Evolutionary conservation across 2,113 vertebrate genomes (phyloP).

Genomic region (Actinemys pallida): DNA sequence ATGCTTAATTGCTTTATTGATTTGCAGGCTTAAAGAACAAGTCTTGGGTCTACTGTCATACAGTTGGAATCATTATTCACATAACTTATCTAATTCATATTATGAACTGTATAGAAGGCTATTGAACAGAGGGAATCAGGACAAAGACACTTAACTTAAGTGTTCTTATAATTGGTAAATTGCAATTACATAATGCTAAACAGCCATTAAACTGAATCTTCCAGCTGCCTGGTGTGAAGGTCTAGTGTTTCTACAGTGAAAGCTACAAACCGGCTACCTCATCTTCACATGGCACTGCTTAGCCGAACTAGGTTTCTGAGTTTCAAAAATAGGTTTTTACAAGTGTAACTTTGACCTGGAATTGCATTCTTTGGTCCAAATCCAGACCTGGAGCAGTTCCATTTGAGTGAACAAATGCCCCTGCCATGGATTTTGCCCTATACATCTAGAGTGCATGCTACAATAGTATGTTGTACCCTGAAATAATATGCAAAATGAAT

Average conservation of each 20-base stretch:
- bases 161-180: neutral
- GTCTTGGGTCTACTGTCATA: neutral
- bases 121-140: neutral
- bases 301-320: neutral
- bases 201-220: neutral
- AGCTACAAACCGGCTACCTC: neutral
- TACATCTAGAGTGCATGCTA: neutral
- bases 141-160: neutral
- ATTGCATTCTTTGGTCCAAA: neutral
- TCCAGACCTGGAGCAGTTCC: neutral
- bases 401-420: neutral
- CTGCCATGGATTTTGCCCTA: neutral
- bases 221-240: neutral
- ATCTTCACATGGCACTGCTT: neutral
- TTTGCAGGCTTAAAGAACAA: neutral
- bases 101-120: neutral
- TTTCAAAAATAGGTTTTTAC: neutral
- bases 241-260: neutral
- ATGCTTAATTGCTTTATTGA: neutral
- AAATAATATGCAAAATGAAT: neutral
- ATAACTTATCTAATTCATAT: neutral
- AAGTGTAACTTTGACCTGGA: neutral
- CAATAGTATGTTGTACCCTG: neutral
- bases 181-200: neutral
- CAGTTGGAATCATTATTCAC: neutral